Percentiles rank a stretch among this genome's conserved stretches.
Conservation (phyloP, 2,888 invertebrate species). For the Escarpia spicata region DNA sequence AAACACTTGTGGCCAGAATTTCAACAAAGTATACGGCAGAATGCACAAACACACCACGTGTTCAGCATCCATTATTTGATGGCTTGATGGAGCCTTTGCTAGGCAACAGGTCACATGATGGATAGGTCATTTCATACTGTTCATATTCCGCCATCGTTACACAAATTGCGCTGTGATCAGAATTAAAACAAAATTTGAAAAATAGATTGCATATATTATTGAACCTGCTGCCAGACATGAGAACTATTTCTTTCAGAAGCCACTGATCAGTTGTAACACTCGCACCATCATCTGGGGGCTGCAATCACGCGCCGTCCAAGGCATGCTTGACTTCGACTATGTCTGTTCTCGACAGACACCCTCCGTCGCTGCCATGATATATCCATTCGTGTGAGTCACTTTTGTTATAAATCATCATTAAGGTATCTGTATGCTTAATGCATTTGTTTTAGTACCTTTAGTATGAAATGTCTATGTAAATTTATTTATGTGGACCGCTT, state of each 20-base stretch:
- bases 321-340: constrained; percentile 96
- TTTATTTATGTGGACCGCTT: no score
- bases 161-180: background rate
- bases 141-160: background rate
- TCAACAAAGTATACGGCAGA: no score
- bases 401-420: no score
- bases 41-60: no score
- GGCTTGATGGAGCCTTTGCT: no score
- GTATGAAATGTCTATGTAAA: no score
- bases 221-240: background rate
- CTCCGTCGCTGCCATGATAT: constrained; percentile 91
- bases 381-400: constrained; percentile 81
- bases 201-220: background rate
- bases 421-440: no score
- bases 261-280: constrained; percentile 81
- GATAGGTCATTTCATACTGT: background rate
- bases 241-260: background rate
- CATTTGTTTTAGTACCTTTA: no score
- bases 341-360: constrained; percentile 89
- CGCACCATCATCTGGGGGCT: constrained; percentile 98
- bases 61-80: no score
- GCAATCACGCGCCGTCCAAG: constrained; percentile 96
- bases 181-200: no score
- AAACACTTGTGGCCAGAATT: no score
- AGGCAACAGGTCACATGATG: no score